phyloP scores from a whole-genome alignment of 2,888 invertebrate species.

The Eucera pruinosa region DNA sequence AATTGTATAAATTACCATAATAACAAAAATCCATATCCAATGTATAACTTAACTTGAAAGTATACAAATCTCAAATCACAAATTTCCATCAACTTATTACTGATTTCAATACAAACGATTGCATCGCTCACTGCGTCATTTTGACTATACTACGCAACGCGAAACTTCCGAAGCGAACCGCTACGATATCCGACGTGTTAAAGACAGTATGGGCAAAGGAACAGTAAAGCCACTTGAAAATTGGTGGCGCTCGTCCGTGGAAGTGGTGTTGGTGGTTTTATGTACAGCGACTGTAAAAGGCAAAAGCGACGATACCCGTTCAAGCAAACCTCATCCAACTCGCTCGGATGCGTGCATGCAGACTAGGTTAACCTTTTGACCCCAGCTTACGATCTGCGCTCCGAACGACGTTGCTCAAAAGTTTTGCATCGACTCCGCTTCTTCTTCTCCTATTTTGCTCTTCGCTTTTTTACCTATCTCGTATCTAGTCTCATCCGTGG shows the following conservation, averaged over 20 bases:
- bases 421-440: conserved; percentile 53
- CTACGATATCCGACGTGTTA: background rate
- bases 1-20: too few relatives aligned
- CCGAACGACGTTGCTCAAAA: conserved; percentile 60
- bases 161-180: background rate
- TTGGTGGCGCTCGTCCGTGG: conserved; percentile 40
- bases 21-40: too few relatives aligned
- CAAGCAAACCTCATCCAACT: conserved; percentile 59
- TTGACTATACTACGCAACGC: too few relatives aligned
- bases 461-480: conserved; percentile 24
- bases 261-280: conserved; percentile 56
- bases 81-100: too few relatives aligned
- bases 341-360: conserved; percentile 69
- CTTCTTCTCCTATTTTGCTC: conserved; percentile 6
- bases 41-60: too few relatives aligned
- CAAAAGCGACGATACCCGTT: conserved; percentile 64
- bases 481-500: conserved; percentile 31
- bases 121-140: too few relatives aligned
- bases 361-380: conserved; percentile 72
- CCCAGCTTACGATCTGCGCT: conserved; percentile 65
- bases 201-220: background rate
- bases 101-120: too few relatives aligned
- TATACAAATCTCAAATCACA: too few relatives aligned
- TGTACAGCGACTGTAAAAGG: conserved; percentile 62
- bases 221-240: conserved; percentile 59